These are phyloP conservation scores for Troides helena DNA, from an alignment of 2,888 invertebrate species.

Conservation along the genomic window DNA sequence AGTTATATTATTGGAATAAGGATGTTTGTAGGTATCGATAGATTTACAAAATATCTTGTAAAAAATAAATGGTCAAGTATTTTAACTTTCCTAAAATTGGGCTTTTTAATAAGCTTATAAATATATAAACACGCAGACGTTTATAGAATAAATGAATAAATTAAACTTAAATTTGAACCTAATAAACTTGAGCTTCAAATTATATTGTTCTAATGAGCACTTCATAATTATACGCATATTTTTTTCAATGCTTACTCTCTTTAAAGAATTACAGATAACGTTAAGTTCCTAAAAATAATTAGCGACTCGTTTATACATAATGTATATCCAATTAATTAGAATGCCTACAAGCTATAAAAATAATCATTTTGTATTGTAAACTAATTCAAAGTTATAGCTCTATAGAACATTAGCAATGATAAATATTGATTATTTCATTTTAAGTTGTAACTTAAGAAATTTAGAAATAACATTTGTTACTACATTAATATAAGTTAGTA, in stretches of 20 bases:
- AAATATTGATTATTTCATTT: neutral
- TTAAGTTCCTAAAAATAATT: neutral
- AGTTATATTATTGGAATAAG: too few relatives aligned
- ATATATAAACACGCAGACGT: neutral
- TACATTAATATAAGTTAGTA: neutral
- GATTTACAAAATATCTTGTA: too few relatives aligned
- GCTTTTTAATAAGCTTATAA: neutral
- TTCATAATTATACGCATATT: constrained; percentile 1
- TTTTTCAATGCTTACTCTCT: neutral
- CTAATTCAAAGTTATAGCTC: constrained; percentile 3
- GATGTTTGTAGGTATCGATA: too few relatives aligned
- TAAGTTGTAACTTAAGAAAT: neutral
- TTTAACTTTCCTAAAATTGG: neutral
- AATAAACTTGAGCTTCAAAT: neutral
- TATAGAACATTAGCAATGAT: neutral
- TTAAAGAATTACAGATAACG: neutral
- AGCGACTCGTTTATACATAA: constrained; percentile 6
- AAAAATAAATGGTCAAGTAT: too few relatives aligned
- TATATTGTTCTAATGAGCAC: constrained; percentile 1
- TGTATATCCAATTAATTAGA: constrained; percentile 13
- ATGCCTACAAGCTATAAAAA: constrained; percentile 16
- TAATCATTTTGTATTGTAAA: constrained; percentile 12
- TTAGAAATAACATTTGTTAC: neutral
- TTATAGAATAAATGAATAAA: neutral
- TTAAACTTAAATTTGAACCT: neutral